Conservation (phyloP, 2,797 vertebrate genomes). For the Tiaroga cobitis region DNA sequence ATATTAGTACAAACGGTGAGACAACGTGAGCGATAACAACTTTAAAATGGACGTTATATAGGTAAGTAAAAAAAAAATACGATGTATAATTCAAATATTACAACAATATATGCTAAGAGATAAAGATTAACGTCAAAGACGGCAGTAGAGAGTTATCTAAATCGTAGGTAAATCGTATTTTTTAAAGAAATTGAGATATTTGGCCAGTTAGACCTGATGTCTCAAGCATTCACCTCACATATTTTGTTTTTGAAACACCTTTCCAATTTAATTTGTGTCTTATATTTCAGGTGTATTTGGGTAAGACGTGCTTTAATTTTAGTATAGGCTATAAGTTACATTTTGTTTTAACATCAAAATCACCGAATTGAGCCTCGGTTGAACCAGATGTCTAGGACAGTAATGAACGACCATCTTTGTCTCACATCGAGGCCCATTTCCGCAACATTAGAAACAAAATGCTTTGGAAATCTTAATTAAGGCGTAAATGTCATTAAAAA, state of each 20-base stretch:
- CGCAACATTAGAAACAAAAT: no score
- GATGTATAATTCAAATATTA: fast-evolving
- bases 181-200: no score
- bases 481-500: no score
- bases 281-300: background rate
- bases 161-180: no score
- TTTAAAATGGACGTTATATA: background rate
- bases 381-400: background rate
- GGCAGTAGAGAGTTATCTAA: background rate
- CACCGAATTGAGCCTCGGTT: no score
- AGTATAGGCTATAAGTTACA: fast-evolving
- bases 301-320: background rate
- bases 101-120: no score
- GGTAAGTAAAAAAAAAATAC: background rate
- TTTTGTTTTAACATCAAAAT: background rate
- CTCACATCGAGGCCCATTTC: background rate
- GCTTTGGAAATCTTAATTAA: no score
- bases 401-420: background rate
- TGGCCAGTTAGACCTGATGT: background rate
- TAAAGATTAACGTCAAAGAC: background rate
- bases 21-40: background rate
- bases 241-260: no score
- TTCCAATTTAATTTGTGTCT: background rate
- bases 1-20: background rate
- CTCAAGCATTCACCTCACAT: background rate